Percentiles rank a stretch among this genome's conserved stretches.
Conservation (phyloP, 2,888 invertebrate species). For the Petrophora chlorosata region DNA sequence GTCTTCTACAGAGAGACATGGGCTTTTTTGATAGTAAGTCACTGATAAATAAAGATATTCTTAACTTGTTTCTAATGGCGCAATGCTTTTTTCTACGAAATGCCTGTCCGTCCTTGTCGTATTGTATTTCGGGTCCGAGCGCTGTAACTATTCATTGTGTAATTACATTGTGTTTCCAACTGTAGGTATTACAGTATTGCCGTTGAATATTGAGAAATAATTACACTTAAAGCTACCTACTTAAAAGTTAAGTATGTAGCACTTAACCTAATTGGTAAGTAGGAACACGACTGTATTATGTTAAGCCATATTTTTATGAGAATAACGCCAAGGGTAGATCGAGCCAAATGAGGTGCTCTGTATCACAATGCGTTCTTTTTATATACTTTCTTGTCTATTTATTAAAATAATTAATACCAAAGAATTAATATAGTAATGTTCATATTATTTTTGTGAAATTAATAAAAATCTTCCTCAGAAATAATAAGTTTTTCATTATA, state of each 20-base stretch:
- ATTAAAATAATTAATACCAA: slow-evolving; percentile 15
- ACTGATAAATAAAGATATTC: too few species aligned
- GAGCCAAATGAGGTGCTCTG: too few species aligned
- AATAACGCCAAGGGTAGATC: too few species aligned
- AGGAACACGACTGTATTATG: too few species aligned
- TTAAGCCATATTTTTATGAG: too few species aligned
- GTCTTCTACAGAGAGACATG: too few species aligned
- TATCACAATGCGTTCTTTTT: too few species aligned
- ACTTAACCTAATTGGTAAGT: too few species aligned
- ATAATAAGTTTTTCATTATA: not conserved
- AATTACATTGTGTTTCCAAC: too few species aligned
- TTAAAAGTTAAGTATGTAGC: slow-evolving; percentile 1
- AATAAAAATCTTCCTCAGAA: not conserved
- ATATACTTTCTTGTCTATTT: slow-evolving; percentile 14
- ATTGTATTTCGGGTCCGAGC: not conserved
- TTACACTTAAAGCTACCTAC: not conserved
- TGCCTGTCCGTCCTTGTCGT: not conserved
- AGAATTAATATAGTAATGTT: slow-evolving; percentile 22
- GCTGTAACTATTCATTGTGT: not conserved
- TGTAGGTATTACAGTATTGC: not conserved
- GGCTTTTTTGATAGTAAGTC: too few species aligned
- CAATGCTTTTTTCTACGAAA: not conserved
- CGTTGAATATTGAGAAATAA: not conserved
- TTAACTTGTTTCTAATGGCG: not conserved
- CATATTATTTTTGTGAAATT: not conserved